phyloP scores from a whole-genome alignment of 2,113 vertebrate species.

The Galeopterus variegatus region DNA sequence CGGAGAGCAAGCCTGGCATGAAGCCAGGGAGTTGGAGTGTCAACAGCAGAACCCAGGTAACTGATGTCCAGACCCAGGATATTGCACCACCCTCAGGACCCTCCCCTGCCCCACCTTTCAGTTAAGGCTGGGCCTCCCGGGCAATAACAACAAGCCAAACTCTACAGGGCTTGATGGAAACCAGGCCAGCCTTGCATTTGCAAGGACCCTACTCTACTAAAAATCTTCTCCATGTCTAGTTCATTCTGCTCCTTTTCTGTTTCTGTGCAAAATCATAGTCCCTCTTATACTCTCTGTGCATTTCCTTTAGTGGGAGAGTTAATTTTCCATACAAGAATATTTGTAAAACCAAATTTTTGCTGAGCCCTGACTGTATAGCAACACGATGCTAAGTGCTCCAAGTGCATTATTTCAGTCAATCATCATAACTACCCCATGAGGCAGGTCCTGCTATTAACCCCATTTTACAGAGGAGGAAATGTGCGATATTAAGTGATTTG shows the following conservation, averaged over 20 bases:
- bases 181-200: neutral
- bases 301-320: neutral
- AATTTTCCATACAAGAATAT: neutral
- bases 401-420: no score
- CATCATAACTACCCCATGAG: neutral
- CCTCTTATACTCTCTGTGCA: neutral
- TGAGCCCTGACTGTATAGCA: neutral
- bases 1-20: neutral
- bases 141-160: neutral
- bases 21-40: neutral
- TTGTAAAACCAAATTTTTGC: neutral
- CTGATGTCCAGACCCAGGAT: neutral
- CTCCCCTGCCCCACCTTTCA: neutral
- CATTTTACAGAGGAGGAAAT: neutral
- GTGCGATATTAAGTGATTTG: neutral
- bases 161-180: neutral
- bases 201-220: neutral
- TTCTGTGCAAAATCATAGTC: neutral
- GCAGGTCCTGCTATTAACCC: neutral
- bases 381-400: fast-evolving
- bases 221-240: neutral
- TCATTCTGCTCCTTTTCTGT: neutral
- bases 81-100: neutral
- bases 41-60: neutral
- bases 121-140: no score